Conservation (phyloP, 2,797 vertebrate genomes). For the Sitta carolinensis region DNA sequence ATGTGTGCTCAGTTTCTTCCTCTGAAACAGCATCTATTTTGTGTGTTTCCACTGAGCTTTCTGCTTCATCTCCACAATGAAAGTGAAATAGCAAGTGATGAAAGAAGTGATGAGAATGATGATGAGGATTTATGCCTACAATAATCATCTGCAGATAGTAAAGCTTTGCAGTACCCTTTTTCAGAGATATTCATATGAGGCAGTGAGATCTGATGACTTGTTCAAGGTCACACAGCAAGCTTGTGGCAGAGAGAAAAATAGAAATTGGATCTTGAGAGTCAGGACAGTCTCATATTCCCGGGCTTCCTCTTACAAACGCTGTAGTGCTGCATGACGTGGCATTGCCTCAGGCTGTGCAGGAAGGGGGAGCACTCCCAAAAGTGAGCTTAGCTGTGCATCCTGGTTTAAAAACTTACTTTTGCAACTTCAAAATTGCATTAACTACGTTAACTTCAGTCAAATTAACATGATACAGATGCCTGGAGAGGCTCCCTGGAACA, state of each 20-base stretch:
- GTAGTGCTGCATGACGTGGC: not conserved
- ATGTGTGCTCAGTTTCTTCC: not conserved
- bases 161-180: conserved; percentile 28
- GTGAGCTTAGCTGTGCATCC: not conserved
- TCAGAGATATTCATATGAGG: not conserved
- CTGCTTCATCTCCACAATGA: not conserved
- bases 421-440: not conserved
- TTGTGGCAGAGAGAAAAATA: conserved; percentile 9
- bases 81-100: conserved; percentile 1
- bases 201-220: conserved; percentile 5
- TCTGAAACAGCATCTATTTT: not conserved
- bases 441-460: not conserved
- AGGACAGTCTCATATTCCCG: not conserved
- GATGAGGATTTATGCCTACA: not conserved
- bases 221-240: conserved; percentile 35
- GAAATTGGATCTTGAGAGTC: not conserved
- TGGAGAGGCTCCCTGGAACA: no score
- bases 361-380: not conserved
- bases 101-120: conserved; percentile 29
- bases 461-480: not conserved
- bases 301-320: not conserved
- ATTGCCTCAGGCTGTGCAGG: not conserved
- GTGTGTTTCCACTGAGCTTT: not conserved
- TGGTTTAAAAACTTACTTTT: not conserved
- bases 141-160: conserved; percentile 40